A percentile compares a stretch with the other conserved stretches of the same genome.
These are phyloP conservation scores for Microcebus tavaratra DNA, from an alignment of 2,113 vertebrate species.

Conservation along the genomic window DNA sequence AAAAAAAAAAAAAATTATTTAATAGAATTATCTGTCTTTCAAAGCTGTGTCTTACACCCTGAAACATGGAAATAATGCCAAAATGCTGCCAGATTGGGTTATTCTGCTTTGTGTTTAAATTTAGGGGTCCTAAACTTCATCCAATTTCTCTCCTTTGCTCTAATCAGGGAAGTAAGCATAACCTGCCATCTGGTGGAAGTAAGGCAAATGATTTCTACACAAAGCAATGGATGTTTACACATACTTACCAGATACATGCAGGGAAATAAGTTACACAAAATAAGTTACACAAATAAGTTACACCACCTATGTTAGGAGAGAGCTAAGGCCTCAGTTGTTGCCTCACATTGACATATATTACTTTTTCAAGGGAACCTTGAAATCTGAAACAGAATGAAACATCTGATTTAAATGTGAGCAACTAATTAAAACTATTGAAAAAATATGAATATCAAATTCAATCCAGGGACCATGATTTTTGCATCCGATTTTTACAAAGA, in stretches of 20 bases:
- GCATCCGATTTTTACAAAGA: background rate
- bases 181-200: constrained; percentile 58
- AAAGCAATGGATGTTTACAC: background rate
- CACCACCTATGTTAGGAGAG: background rate
- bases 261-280: no score
- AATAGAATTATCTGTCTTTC: background rate
- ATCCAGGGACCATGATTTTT: background rate
- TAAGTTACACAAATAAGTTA: no score
- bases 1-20: background rate
- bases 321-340: background rate
- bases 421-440: background rate
- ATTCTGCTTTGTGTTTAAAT: constrained; percentile 26
- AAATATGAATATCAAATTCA: background rate
- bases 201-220: background rate
- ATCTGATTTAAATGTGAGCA: background rate
- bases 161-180: background rate
- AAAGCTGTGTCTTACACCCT: background rate
- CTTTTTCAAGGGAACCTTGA: background rate
- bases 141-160: background rate
- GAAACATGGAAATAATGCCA: background rate
- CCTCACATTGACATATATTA: background rate
- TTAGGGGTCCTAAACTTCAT: background rate
- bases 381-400: background rate
- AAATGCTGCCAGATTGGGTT: background rate
- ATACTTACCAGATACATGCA: background rate